A percentile compares a stretch with the other conserved stretches of the same genome.
Evolutionary conservation across 2,113 vertebrate species (phyloP).

Genomic region (Caranx ignobilis): DNA sequence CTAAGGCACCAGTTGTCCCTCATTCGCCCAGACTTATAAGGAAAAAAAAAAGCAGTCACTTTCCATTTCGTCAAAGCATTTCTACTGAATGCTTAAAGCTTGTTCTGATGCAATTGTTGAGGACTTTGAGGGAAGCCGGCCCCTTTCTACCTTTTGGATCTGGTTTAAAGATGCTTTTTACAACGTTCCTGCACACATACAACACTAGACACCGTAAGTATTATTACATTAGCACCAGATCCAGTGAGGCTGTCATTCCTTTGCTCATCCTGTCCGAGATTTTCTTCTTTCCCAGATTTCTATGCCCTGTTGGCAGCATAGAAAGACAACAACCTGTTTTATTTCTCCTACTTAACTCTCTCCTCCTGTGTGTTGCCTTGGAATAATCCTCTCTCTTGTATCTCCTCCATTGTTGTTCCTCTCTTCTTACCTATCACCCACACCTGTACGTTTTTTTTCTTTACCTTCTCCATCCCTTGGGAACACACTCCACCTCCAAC

Average conservation of each 20-base stretch:
- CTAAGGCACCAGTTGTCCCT: conserved; percentile 69
- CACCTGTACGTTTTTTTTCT: conserved; percentile 42
- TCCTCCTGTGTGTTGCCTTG: conserved; percentile 76
- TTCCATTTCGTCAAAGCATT: background rate
- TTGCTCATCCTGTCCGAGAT: conserved; percentile 69
- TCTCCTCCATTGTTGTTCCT: conserved; percentile 76
- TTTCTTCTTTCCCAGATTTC: conserved; percentile 77
- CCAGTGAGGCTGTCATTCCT: conserved; percentile 78
- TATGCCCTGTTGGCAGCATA: conserved; percentile 83
- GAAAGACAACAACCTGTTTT: conserved; percentile 77
- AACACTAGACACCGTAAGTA: conserved; percentile 32
- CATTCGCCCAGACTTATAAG: background rate
- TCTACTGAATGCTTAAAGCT: background rate
- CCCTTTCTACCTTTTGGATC: conserved; percentile 79
- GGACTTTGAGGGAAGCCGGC: conserved; percentile 41
- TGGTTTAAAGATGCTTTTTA: conserved; percentile 36
- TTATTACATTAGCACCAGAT: conserved; percentile 61
- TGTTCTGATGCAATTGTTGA: conserved; percentile 1
- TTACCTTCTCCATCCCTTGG: conserved; percentile 65
- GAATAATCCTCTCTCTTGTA: conserved; percentile 80
- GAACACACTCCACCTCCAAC: conserved; percentile 61
- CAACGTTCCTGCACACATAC: background rate
- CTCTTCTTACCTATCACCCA: conserved; percentile 51
- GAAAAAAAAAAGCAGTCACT: background rate
- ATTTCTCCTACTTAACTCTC: conserved; percentile 67